These are phyloP conservation scores for Pseudopipra pipra DNA, from an alignment of 2,113 vertebrate species.

Conservation along the genomic window DNA sequence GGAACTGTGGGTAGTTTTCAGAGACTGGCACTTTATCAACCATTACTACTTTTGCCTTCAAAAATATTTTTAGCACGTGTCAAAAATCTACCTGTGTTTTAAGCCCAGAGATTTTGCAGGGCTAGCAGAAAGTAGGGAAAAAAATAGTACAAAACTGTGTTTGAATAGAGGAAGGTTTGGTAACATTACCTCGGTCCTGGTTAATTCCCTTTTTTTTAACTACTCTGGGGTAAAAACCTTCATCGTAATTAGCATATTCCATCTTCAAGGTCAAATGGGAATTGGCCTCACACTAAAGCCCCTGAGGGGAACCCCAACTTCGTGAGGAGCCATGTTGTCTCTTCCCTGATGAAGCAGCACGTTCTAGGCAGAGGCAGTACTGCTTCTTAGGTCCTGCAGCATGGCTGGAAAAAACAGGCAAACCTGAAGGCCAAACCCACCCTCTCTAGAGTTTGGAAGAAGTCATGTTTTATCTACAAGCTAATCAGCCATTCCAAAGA, in stretches of 20 bases:
- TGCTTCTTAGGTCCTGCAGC: not conserved
- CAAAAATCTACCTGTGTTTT: not conserved
- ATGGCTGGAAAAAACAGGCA: not conserved
- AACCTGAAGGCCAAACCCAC: not conserved
- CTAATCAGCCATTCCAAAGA: not conserved
- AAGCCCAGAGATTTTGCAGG: not conserved
- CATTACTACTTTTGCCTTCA: not conserved
- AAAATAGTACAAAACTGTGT: not conserved
- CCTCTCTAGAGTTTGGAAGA: not conserved
- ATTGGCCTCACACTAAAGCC: not conserved
- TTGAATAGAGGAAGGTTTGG: not conserved
- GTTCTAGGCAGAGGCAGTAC: not conserved
- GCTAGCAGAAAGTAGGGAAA: not conserved
- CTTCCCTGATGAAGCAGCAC: not conserved
- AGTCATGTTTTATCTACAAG: not conserved
- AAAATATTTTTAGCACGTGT: not conserved
- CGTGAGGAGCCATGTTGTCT: fast-evolving
- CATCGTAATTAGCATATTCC: not conserved
- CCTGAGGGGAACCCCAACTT: not conserved
- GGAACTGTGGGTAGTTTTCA: conserved; percentile 29
- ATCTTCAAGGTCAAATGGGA: not conserved
- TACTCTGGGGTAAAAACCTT: not conserved
- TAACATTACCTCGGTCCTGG: not conserved
- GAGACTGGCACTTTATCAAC: conserved; percentile 17
- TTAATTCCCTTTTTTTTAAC: not conserved